These are phyloP conservation scores for Chironomus riparius DNA, from an alignment of 2,888 invertebrate species.

Conservation along the genomic window DNA sequence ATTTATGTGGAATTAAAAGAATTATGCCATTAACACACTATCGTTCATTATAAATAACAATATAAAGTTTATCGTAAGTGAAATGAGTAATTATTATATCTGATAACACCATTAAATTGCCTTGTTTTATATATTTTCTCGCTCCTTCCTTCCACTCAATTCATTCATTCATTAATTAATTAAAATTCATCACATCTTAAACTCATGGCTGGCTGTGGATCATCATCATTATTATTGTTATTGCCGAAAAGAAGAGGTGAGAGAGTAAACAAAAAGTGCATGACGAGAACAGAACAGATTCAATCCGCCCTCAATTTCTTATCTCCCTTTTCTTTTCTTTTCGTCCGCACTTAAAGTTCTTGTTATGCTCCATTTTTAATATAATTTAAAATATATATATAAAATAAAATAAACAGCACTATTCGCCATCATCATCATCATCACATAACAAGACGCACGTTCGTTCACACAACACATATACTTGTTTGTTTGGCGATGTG, in stretches of 20 bases:
- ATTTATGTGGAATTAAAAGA: not conserved
- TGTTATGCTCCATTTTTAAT: too few species aligned
- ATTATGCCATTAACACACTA: not conserved
- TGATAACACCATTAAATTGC: not conserved
- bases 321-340: not conserved
- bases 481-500: not conserved
- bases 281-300: not conserved
- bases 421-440: not conserved
- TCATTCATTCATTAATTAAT: not conserved
- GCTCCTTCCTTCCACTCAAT: not conserved
- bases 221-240: too few species aligned
- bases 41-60: not conserved
- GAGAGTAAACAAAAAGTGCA: not conserved
- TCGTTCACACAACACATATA: not conserved
- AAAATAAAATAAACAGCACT: not conserved
- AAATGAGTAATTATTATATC: not conserved
- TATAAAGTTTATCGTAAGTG: not conserved
- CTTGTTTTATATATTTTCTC: not conserved
- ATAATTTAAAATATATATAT: not conserved
- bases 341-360: not conserved
- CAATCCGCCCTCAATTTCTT: not conserved
- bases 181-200: not conserved
- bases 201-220: too few species aligned
- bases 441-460: not conserved
- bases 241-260: not conserved